These are phyloP conservation scores for Sakesphorus luctuosus DNA, from an alignment of 2,113 vertebrate species.

Conservation along the genomic window DNA sequence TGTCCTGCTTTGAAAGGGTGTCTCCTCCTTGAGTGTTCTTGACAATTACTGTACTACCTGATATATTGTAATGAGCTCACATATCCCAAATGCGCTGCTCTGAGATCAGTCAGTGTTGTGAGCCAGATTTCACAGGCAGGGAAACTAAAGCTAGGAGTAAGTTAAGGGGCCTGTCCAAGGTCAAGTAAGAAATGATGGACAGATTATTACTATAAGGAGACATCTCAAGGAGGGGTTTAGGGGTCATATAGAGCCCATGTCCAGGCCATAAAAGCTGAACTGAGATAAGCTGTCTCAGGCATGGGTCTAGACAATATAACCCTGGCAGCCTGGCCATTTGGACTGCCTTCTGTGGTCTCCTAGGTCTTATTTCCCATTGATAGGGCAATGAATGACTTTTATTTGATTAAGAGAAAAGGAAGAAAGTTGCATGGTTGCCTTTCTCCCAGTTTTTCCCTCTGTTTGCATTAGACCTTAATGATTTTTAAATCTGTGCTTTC, in stretches of 20 bases:
- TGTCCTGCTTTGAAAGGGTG: not conserved
- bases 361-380: not conserved
- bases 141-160: not conserved
- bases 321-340: not conserved
- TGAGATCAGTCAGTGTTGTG: not conserved
- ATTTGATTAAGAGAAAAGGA: not conserved
- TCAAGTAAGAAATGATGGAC: not conserved
- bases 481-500: not conserved
- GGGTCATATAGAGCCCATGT: not conserved
- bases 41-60: not conserved
- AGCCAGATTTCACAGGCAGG: not conserved
- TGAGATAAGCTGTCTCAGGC: not conserved
- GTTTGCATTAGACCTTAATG: not conserved
- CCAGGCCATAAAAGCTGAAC: not conserved
- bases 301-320: not conserved
- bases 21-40: not conserved
- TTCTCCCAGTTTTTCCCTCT: not conserved
- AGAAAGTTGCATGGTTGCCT: not conserved
- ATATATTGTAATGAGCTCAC: not conserved
- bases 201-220: not conserved
- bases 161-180: not conserved
- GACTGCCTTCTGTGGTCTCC: not conserved
- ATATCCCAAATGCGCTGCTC: not conserved
- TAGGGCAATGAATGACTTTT: not conserved
- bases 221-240: not conserved